phyloP scores from a whole-genome alignment of 2,113 vertebrate genomes.

The Nyctereutes procyonoides region DNA sequence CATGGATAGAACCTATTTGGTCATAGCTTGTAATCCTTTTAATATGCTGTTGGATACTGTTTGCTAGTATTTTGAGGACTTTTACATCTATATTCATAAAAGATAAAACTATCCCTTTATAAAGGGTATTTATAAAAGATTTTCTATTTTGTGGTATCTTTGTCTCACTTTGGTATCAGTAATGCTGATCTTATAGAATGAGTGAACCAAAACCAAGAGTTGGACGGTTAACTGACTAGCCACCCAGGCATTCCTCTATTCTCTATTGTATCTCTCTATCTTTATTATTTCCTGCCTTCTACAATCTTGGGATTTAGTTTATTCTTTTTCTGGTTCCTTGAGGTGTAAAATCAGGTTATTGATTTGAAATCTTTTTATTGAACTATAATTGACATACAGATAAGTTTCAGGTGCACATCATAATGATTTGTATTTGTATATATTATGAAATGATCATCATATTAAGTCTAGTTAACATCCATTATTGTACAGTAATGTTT shows the following conservation, averaged over 20 bases:
- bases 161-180: not conserved
- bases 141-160: not conserved
- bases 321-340: not conserved
- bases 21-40: not conserved
- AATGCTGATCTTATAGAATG: not conserved
- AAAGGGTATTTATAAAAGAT: not conserved
- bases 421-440: not conserved
- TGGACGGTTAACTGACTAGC: not conserved
- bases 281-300: not conserved
- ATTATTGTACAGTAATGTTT: not conserved
- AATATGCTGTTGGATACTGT: not conserved
- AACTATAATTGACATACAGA: not conserved
- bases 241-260: not conserved
- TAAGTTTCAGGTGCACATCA: not conserved
- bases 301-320: not conserved
- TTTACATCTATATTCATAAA: not conserved
- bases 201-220: not conserved
- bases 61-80: not conserved
- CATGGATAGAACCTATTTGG: not conserved
- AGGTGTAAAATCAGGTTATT: not conserved
- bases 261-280: not conserved
- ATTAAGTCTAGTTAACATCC: not conserved
- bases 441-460: not conserved
- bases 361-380: not conserved
- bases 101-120: not conserved